Base-by-base conservation (phyloP, 2,113 vertebrate genomes). In the Neopipo cinnamomea region DNA sequence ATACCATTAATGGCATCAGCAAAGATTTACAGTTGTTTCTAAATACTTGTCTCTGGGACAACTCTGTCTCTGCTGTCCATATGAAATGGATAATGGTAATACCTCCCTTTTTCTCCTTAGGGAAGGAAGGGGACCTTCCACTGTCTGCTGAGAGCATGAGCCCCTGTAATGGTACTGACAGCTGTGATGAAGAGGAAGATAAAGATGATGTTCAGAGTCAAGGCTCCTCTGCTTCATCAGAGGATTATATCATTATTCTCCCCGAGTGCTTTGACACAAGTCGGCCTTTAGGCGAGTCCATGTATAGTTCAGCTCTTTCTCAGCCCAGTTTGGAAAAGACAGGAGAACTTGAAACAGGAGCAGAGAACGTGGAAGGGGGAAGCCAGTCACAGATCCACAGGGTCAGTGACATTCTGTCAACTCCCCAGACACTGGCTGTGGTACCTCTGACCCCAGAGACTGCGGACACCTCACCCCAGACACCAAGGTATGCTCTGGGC, bases 181-280 rank as follows among this genome's bases (percentile, higher is more conserved):
- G 89, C 19, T 90, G 89, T 73, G 94, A 92, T 58, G 98, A 93
- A 59, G 98, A 97, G 12, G 95, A 98, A 8, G 97, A 99, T 47
- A 98, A 98, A 97, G 99, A 99, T 82, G 99, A 99, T 90, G 88
- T 90, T 42, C 98, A 98, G 87, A 99, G 99, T 93, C 98, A 99
- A 91, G 98, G 97, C 31, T 99, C 99, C 35, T 99, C 99, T 44
- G 97, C 98, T 33, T 99, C 99, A 9, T 99, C 99, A 1, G 99
- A 99, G 95, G 99, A 99, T 94, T 99, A 99, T 76, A 99, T 99
- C 96, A 99, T 99, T 49, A 98, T 99, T 93, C 98, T 99, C 44
- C 99, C 99, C 0, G 99, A 99, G 92, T 99, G 99, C 95, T 99
- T 99, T 72, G 99, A 99, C 93, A 99, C 99, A 50, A 99, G 98